phyloP scores from a whole-genome alignment of 2,888 invertebrate genomes.

The Hipparchia semele region DNA sequence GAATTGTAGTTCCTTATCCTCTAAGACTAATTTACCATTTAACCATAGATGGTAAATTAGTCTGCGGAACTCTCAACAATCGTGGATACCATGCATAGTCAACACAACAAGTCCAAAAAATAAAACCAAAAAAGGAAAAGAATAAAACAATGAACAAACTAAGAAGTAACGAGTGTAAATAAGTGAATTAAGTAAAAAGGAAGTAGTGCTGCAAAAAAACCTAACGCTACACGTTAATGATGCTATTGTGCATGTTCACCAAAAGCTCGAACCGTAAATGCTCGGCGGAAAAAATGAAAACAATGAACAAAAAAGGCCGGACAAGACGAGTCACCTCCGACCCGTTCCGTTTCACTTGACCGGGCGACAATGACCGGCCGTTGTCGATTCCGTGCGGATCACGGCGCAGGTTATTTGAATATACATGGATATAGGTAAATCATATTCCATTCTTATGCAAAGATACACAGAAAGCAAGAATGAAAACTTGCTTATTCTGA shows the following conservation, averaged over 20 bases:
- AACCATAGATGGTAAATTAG: background rate
- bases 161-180: background rate
- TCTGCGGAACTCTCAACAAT: background rate
- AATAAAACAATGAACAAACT: background rate
- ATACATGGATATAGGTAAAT: background rate
- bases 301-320: constrained; percentile 34
- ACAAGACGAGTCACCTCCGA: constrained; percentile 38
- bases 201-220: constrained; percentile 10
- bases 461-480: background rate
- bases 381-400: constrained; percentile 23
- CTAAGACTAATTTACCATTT: no score
- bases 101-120: background rate
- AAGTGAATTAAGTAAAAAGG: background rate
- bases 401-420: background rate
- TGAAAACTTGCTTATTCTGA: background rate
- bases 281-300: constrained; percentile 29
- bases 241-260: constrained; percentile 6
- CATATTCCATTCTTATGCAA: no score
- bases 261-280: constrained; percentile 19
- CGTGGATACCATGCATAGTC: background rate
- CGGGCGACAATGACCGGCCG: constrained; percentile 42
- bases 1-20: background rate
- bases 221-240: constrained; percentile 19
- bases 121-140: background rate
- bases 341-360: constrained; percentile 42